Evolutionary conservation across 1,140 invertebrate species (phyloP), one percentile per base, ranked within the genome.

Genomic region (Drosophila tropicalis): DNA sequence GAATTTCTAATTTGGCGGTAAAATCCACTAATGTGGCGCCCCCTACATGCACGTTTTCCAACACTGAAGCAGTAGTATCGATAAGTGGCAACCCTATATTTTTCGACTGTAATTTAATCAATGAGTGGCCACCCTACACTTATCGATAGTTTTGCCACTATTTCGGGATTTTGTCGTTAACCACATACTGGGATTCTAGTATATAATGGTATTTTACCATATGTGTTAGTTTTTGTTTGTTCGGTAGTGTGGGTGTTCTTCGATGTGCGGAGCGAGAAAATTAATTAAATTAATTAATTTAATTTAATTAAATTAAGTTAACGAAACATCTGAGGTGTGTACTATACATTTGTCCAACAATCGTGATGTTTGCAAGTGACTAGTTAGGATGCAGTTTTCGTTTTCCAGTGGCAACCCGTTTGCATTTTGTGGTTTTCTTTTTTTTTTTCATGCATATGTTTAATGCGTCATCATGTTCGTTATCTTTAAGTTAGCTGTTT

Each of bases 401-500:
- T 13, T 47, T 44, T 9, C 3, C 12, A 19, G 2, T 13, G 5
- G 32, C 55, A 25, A 34, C 56, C 17, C 39, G 29, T 36, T 22
- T 41, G 47, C n/a, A 36, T 36, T 41, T 67, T 70, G 7, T 36
- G 9, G 7, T 12, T 65, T 70, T 34, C 55, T 15, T 39, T 58
- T 54, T 76, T 86, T 67, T 66, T 76, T 7, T 3, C 5, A 56
- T 60, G 25, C 40, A 70, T 87, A 70, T 83, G 83, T 70, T 67
- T 80, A 89, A 81, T 87, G 84, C 84, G 84, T 87, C 84, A 87
- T 89, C 80, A 70, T 73, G 70, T 40, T 19, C 17, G 15, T 19
- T 47, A 47, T 51, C 44, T 22, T 51, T 9, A 9, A 51, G n/a
- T 51, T 22, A 51, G 44, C 17, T 39, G 58, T 51, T 56, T 71